phyloP scores from a whole-genome alignment of 1,140 invertebrate genomes.

The Neodiprion virginianus region DNA sequence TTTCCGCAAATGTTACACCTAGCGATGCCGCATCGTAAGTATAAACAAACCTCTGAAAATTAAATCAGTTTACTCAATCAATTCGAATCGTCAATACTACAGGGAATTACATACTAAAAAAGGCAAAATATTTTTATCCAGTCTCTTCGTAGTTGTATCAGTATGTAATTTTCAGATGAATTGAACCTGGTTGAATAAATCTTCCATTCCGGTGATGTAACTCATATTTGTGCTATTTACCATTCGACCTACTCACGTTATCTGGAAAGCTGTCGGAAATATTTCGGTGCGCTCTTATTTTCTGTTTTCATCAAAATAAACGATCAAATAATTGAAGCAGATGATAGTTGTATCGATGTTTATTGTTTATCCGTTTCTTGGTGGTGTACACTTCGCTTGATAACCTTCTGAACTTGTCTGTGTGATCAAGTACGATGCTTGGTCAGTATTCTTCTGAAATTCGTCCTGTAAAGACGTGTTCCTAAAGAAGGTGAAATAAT shows the following conservation, averaged over 20 bases:
- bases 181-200: background rate
- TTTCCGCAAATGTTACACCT: constrained; percentile 64
- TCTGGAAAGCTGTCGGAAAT: no score
- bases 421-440: constrained; percentile 37
- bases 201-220: no score
- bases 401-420: constrained; percentile 45
- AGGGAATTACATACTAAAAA: constrained; percentile 5
- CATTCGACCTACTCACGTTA: background rate
- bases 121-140: background rate
- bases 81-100: constrained; percentile 10
- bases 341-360: constrained; percentile 9
- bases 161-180: constrained; percentile 16
- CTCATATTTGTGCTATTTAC: constrained; percentile 23
- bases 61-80: background rate
- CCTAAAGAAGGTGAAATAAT: background rate
- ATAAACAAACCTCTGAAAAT: constrained; percentile 3
- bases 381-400: constrained; percentile 30
- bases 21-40: constrained; percentile 60
- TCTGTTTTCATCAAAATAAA: no score
- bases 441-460: constrained; percentile 44
- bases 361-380: constrained; percentile 29
- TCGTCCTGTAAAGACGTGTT: constrained; percentile 27
- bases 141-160: background rate
- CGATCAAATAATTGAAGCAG: no score
- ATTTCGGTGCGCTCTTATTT: no score